Conservation (phyloP, 2,113 vertebrate species). For the Porphyrio hochstetteri region DNA sequence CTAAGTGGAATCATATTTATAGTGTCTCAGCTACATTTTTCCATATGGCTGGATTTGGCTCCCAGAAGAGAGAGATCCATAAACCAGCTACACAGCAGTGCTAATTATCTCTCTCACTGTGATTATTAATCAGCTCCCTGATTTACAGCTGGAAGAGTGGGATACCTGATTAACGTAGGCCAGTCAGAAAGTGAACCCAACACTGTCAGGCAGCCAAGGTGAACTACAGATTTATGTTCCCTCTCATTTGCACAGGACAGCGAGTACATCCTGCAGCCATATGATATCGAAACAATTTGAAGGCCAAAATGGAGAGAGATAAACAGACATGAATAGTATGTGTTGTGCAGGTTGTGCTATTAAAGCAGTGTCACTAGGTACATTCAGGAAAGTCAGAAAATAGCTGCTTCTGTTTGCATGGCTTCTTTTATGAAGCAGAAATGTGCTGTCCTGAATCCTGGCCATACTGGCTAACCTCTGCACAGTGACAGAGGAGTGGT, state of each 20-base stretch:
- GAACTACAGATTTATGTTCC: slow-evolving; percentile 50
- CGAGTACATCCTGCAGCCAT: not conserved
- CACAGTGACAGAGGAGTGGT: not conserved
- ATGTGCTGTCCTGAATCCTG: not conserved
- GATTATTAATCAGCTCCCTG: slow-evolving; percentile 53
- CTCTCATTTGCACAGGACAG: not conserved
- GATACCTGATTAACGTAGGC: not conserved
- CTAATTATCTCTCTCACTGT: slow-evolving; percentile 57
- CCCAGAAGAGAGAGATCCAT: slow-evolving; percentile 35
- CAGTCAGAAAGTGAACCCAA: not conserved
- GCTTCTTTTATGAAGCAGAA: not conserved
- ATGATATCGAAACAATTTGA: slow-evolving; percentile 11
- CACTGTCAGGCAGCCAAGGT: slow-evolving; percentile 43
- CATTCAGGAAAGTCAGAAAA: not conserved
- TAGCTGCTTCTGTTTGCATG: not conserved
- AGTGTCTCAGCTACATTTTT: slow-evolving; percentile 27
- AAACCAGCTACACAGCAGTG: slow-evolving; percentile 41
- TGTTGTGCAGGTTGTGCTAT: not conserved
- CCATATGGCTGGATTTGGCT: slow-evolving; percentile 47
- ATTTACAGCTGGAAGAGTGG: slow-evolving; percentile 46
- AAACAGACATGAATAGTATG: slow-evolving; percentile 7
- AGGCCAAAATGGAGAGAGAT: slow-evolving; percentile 10
- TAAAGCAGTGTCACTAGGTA: not conserved
- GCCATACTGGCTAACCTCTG: fast-evolving
- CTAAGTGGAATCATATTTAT: slow-evolving; percentile 41